Conservation (phyloP, 2,797 vertebrate species). For the Chloroceryle inda region DNA sequence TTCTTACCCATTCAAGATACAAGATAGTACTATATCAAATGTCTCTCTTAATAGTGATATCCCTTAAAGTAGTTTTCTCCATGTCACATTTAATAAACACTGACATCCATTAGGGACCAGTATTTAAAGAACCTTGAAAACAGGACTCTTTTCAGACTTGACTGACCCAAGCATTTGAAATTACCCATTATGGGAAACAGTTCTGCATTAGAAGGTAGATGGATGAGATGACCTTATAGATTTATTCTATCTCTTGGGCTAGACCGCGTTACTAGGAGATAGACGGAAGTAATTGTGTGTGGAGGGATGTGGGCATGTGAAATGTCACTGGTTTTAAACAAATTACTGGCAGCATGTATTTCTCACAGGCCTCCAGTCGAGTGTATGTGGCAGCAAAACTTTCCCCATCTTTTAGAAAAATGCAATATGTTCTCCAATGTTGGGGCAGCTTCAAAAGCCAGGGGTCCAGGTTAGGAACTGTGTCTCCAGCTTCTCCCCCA, state of each 20-base stretch:
- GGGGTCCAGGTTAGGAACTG: rapidly evolving
- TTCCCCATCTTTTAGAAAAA: background rate
- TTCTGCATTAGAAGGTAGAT: background rate
- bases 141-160: background rate
- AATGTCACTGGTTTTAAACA: background rate
- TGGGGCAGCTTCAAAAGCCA: background rate
- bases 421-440: background rate
- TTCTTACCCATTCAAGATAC: background rate
- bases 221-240: background rate
- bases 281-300: background rate
- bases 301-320: background rate
- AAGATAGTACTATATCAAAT: background rate
- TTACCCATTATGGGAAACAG: background rate
- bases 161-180: background rate
- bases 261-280: background rate
- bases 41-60: background rate
- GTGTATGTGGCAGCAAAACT: background rate
- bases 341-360: background rate
- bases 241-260: background rate
- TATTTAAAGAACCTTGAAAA: background rate
- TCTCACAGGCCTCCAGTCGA: background rate
- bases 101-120: constrained; percentile 26
- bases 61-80: background rate
- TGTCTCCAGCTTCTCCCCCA: background rate
- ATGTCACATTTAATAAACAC: constrained; percentile 1